phyloP scores from a whole-genome alignment of 2,113 vertebrate species.

The Notarius lentiginosus region DNA sequence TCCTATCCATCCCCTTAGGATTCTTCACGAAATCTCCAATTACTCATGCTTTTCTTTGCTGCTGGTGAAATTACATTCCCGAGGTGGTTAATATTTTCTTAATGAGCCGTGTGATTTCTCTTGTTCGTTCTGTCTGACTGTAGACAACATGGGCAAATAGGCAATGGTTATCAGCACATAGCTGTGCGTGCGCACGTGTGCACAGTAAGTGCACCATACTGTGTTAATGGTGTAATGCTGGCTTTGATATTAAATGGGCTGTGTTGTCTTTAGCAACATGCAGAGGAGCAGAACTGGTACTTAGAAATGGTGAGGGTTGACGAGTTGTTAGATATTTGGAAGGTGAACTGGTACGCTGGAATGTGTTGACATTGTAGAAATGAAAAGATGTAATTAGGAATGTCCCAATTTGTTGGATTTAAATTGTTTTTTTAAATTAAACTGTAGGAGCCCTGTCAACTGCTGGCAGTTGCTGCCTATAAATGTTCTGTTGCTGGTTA shows the following conservation, averaged over 20 bases:
- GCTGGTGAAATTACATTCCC: constrained; percentile 44
- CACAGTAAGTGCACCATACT: background rate
- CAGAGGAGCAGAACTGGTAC: background rate
- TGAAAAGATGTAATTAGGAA: background rate
- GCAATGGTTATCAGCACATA: constrained; percentile 13
- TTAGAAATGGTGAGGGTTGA: background rate
- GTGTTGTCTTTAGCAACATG: background rate
- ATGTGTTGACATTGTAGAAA: background rate
- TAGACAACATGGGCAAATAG: constrained; percentile 22
- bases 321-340: background rate
- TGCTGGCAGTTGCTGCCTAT: too few species aligned
- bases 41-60: constrained; percentile 40
- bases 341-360: background rate
- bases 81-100: constrained; percentile 53
- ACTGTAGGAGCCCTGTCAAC: too few species aligned
- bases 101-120: constrained; percentile 56
- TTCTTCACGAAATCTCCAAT: constrained; percentile 45
- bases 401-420: background rate
- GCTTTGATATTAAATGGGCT: background rate
- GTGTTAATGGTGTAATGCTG: background rate
- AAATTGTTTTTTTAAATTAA: too few species aligned
- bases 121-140: constrained; percentile 41
- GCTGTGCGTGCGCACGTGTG: background rate
- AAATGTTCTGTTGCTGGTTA: too few species aligned
- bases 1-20: constrained; percentile 38